These are phyloP conservation scores for Ophiothrix spiculata DNA, from an alignment of 35 echinoderm and acorn worm genomes.

Conservation along the genomic window DNA sequence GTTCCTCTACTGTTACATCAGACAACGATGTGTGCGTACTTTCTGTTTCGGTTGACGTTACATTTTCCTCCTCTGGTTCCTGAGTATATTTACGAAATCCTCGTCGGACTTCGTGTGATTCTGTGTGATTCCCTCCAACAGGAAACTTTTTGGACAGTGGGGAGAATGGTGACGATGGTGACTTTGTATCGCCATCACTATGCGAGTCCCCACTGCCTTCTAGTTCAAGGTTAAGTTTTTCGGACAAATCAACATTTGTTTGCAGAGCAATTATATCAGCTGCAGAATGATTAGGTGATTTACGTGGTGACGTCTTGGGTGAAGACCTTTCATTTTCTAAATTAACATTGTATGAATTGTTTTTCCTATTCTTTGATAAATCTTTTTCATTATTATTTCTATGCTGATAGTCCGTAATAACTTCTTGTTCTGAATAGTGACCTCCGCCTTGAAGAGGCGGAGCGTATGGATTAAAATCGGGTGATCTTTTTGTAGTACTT, in stretches of 20 bases:
- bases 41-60: slow-evolving; percentile 7
- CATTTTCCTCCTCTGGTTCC: slow-evolving; percentile 24
- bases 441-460: background rate
- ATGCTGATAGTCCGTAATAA: slow-evolving; percentile 4
- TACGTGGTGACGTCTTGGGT: slow-evolving; percentile 32
- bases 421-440: background rate
- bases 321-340: background rate
- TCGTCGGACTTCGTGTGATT: background rate
- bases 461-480: background rate
- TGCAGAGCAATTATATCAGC: slow-evolving; percentile 49
- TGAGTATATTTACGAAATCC: slow-evolving; percentile 24
- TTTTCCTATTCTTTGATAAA: slow-evolving; percentile 6
- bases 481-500: slow-evolving; percentile 1
- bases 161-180: slow-evolving; percentile 20
- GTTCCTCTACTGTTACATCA: slow-evolving; percentile 28
- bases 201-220: slow-evolving; percentile 23
- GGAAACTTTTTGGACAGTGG: slow-evolving; percentile 9
- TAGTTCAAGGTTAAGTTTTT: slow-evolving; percentile 43
- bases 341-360: slow-evolving; percentile 17
- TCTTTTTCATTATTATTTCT: background rate
- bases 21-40: slow-evolving; percentile 27
- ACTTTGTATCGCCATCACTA: slow-evolving; percentile 7
- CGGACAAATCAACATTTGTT: slow-evolving; percentile 39
- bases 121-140: background rate
- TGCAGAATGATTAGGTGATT: slow-evolving; percentile 31